A percentile compares a stretch with the other conserved stretches of the same genome.
These are phyloP conservation scores for Xanthostigma xanthostigma DNA, from an alignment of 2,888 invertebrate genomes.

Conservation along the genomic window DNA sequence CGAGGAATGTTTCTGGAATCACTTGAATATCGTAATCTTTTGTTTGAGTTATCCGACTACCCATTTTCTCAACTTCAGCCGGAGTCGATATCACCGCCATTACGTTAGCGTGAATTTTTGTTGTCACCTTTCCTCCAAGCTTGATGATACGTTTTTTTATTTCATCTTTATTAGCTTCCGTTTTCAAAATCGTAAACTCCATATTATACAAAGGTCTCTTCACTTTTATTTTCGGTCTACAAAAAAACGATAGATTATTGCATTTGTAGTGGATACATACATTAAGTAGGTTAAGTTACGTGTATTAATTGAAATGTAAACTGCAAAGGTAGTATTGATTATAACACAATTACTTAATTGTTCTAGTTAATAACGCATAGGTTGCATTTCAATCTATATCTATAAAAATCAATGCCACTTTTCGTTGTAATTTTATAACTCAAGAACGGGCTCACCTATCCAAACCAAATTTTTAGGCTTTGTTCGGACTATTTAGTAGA, in stretches of 20 bases:
- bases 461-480: too few relatives aligned
- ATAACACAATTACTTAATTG: too few relatives aligned
- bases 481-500: too few relatives aligned
- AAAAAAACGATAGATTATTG: slow-evolving; percentile 10
- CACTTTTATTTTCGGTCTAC: slow-evolving; percentile 47
- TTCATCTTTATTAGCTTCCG: slow-evolving; percentile 38
- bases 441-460: too few relatives aligned
- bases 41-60: slow-evolving; percentile 47
- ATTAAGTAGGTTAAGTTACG: too few relatives aligned
- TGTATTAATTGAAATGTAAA: too few relatives aligned
- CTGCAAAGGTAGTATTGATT: too few relatives aligned
- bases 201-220: slow-evolving; percentile 58
- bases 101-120: slow-evolving; percentile 44
- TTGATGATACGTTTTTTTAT: slow-evolving; percentile 52
- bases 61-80: slow-evolving; percentile 52
- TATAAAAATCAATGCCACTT: too few relatives aligned
- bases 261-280: too few relatives aligned
- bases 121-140: slow-evolving; percentile 60
- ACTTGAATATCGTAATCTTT: slow-evolving; percentile 60
- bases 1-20: slow-evolving; percentile 60
- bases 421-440: too few relatives aligned
- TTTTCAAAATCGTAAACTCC: slow-evolving; percentile 49
- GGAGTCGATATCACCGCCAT: slow-evolving; percentile 63
- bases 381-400: too few relatives aligned
- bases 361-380: too few relatives aligned